phyloP scores from a whole-genome alignment of 2,888 invertebrate species.

The Lasioglossum marginatum region DNA sequence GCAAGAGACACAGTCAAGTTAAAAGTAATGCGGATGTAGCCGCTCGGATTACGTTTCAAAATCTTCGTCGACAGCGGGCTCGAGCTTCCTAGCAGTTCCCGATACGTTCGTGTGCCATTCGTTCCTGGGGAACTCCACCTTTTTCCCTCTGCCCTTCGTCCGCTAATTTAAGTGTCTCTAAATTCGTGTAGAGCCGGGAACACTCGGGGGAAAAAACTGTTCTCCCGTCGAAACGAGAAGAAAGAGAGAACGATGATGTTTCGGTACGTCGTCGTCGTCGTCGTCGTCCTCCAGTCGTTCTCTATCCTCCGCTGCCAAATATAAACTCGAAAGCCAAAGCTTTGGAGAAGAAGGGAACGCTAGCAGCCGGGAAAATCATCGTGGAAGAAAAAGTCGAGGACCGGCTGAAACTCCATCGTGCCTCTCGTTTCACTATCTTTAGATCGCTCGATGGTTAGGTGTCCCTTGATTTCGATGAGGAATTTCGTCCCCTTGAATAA shows the following conservation, averaged over 20 bases:
- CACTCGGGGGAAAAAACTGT: neutral
- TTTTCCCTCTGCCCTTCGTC: slow-evolving; percentile 33
- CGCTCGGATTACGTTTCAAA: slow-evolving; percentile 69
- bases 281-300: slow-evolving; percentile 15
- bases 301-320: slow-evolving; percentile 62
- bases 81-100: slow-evolving; percentile 49
- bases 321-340: slow-evolving; percentile 62
- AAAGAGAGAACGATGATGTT: slow-evolving; percentile 39
- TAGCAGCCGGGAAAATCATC: slow-evolving; percentile 47
- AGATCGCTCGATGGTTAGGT: slow-evolving; percentile 32
- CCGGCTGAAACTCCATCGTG: slow-evolving; percentile 32
- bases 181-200: slow-evolving; percentile 67
- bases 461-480: slow-evolving; percentile 35
- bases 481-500: slow-evolving; percentile 25
- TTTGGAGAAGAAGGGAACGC: slow-evolving; percentile 44
- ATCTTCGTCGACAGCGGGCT: slow-evolving; percentile 56
- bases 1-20: slow-evolving; percentile 35
- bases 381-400: slow-evolving; percentile 56
- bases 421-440: slow-evolving; percentile 50
- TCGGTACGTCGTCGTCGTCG: slow-evolving; percentile 7
- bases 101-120: slow-evolving; percentile 43
- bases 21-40: slow-evolving; percentile 71
- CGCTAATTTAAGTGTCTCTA: slow-evolving; percentile 77
- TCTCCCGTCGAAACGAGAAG: slow-evolving; percentile 30
- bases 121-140: slow-evolving; percentile 11